Evolutionary conservation across 2,113 vertebrate species (phyloP), one percentile per base, ranked within the genome.

Genomic region (Pandion haliaetus): DNA sequence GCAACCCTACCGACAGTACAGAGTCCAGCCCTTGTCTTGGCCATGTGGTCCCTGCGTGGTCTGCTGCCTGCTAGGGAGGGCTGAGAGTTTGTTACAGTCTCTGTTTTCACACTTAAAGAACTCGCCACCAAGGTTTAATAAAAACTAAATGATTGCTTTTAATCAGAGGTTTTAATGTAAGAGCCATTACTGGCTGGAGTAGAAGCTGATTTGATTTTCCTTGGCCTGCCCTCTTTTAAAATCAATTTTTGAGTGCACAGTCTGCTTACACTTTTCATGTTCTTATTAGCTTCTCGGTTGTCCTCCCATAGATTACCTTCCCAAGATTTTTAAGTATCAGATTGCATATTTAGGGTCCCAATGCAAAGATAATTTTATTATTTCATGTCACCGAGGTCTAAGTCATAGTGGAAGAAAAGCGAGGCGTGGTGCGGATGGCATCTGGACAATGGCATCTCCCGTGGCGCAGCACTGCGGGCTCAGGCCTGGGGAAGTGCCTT

Each of bases 21-120:
- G 38, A n/a, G 28, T 28, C 42, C 38, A 18, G 50, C 65, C 38
- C 12, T n/a, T 45, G 50, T 26, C 38, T 63, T 32, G 20, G 26
- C 62, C 15, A 1, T 8, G 29, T 14, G 29, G 44, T 45, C 45
- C 8, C 17, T 90, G 25, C 0, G 0, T 45, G 14, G 17, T 59
- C 31, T 88, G 42, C 85, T 90, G 52, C 66, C 28, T 58, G 17
- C 8, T 38, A 12, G 19, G 36, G 28, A n/a, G 31, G n/a, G 24
- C 28, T 32, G 32, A 62, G 36, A 80, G 24, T 54, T 82, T 29
- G 23, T 74, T 62, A 23, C 7, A 23, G 10, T 58, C 52, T 65
- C 34, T 59, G 1, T 59, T 90, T 86, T 73, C 79, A 74, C 29
- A 31, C 13, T n/a, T 73, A 32, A 78, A 73, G 54, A 45, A 73